Evolutionary conservation across 1,140 invertebrate genomes (phyloP).

Genomic region (Ceratina calcarata): DNA sequence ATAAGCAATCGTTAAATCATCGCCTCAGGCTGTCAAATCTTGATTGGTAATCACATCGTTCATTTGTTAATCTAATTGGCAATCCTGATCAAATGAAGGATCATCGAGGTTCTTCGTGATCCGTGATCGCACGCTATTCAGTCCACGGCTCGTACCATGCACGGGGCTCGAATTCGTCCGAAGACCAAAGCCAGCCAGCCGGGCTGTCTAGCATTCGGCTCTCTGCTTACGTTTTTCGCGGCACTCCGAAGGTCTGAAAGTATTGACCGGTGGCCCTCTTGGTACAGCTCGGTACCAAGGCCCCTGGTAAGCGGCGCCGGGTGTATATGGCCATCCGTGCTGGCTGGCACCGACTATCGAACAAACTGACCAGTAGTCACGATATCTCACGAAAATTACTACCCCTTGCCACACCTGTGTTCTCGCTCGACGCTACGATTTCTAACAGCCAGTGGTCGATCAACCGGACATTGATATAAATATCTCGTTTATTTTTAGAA

Average conservation of each 20-base stretch:
- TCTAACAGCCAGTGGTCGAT: background rate
- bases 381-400: constrained; percentile 72
- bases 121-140: constrained; percentile 22
- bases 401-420: constrained; percentile 49
- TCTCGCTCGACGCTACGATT: background rate
- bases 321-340: constrained; percentile 74
- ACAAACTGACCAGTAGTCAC: constrained; percentile 82
- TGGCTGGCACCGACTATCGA: constrained; percentile 81
- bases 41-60: background rate
- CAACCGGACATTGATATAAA: background rate
- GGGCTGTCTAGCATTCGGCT: constrained; percentile 14
- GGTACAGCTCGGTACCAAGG: constrained; percentile 80
- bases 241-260: constrained; percentile 73
- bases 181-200: constrained; percentile 11
- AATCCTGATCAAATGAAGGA: background rate
- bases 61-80: background rate
- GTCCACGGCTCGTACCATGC: constrained; percentile 36
- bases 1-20: too few relatives aligned
- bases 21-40: background rate
- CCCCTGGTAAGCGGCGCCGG: constrained; percentile 66
- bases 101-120: background rate
- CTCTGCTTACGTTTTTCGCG: constrained; percentile 59
- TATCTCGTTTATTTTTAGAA: background rate
- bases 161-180: constrained; percentile 38
- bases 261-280: constrained; percentile 81